A percentile compares a stretch with the other conserved stretches of the same genome.
Evolutionary conservation across 2,797 vertebrate genomes (phyloP).

Genomic region (Aldrovandia affinis): DNA sequence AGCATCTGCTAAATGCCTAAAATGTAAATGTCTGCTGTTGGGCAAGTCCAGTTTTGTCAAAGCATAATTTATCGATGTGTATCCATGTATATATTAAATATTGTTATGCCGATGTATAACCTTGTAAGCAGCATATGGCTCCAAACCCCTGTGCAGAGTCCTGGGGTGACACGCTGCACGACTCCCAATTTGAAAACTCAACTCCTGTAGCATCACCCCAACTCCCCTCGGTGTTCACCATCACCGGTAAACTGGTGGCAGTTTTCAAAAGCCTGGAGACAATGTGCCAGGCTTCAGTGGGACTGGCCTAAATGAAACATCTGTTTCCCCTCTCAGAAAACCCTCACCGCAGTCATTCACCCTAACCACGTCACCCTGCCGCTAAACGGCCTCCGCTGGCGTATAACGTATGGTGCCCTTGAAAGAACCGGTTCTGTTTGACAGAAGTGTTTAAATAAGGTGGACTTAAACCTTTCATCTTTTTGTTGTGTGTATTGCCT

Average conservation of each 20-base stretch:
- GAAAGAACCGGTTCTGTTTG: background rate
- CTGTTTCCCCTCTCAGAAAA: background rate
- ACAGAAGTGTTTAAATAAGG: conserved; percentile 1
- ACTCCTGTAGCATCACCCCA: background rate
- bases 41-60: background rate
- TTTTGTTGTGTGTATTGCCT: background rate
- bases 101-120: too few species aligned
- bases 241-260: background rate
- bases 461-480: background rate
- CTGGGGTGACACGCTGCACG: background rate
- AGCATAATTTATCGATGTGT: too few species aligned
- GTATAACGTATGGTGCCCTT: background rate
- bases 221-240: background rate
- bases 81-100: background rate
- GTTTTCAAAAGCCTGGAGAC: background rate
- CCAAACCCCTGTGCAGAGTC: background rate
- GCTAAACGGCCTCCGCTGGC: background rate
- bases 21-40: too few species aligned
- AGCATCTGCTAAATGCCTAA: too few species aligned
- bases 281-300: too few species aligned
- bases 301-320: too few species aligned
- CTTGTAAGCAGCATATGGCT: background rate
- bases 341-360: background rate
- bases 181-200: background rate
- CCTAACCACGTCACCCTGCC: background rate